Evolutionary conservation across 1,140 invertebrate genomes (phyloP).

Genomic region (Heliconius eleuchia): DNA sequence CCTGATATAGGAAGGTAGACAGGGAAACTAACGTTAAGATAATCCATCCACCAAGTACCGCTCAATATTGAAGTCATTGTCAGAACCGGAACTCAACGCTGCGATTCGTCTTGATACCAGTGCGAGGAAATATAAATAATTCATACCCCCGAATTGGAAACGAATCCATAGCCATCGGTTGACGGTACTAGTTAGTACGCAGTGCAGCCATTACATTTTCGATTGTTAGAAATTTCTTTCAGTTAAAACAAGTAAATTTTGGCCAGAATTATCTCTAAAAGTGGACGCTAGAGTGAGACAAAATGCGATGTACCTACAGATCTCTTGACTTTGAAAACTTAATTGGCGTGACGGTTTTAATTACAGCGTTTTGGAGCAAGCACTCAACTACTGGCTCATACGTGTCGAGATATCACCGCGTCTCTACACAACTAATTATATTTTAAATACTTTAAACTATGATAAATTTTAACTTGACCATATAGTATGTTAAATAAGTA

Average conservation of each 20-base stretch:
- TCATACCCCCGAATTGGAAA: too few relatives aligned
- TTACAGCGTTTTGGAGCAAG: slow-evolving; percentile 55
- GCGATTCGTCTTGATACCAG: too few relatives aligned
- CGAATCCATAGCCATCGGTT: too few relatives aligned
- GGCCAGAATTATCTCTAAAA: neutral
- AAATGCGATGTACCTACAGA: slow-evolving; percentile 29
- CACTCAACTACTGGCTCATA: slow-evolving; percentile 42
- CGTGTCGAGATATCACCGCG: slow-evolving; percentile 38
- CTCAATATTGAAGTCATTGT: too few relatives aligned
- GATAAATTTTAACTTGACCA: slow-evolving; percentile 30
- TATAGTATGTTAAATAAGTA: slow-evolving; percentile 1
- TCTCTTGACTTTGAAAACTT: slow-evolving; percentile 75
- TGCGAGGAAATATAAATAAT: too few relatives aligned
- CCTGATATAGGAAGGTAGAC: too few relatives aligned
- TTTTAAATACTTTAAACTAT: slow-evolving; percentile 38
- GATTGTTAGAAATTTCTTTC: neutral
- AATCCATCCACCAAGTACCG: too few relatives aligned
- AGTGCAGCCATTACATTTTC: neutral
- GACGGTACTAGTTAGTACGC: too few relatives aligned
- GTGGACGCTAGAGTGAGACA: slow-evolving; percentile 31
- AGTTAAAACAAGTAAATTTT: neutral
- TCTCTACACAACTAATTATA: slow-evolving; percentile 42
- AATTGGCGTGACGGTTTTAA: slow-evolving; percentile 76
- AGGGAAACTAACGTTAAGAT: too few relatives aligned
- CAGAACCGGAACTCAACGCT: too few relatives aligned